Evolutionary conservation across 2,113 vertebrate genomes (phyloP), one percentile per base, ranked within the genome.

Genomic region (Sclerurus mexicanus): DNA sequence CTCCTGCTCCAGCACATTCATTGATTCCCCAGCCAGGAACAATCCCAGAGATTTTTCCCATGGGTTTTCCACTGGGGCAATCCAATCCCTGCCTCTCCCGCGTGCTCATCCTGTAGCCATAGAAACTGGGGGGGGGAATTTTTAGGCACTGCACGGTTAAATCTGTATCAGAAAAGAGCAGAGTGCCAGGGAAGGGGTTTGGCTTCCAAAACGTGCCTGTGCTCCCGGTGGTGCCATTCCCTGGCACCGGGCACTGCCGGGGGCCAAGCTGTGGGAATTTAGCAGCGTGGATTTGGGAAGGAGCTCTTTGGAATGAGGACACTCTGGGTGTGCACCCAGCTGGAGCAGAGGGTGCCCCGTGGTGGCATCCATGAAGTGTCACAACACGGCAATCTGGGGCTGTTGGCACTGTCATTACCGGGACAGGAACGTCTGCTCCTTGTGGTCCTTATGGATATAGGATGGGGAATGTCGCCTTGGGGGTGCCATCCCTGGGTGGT

Each of bases 391-490:
- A 23, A 12, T 12, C 21, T 47, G 10, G 22, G 56, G n/a, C 24
- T 27, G 5, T 25, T 28, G 37, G 58, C 62, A 28, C 49, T 1
- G 0, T 13, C 11, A 0, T 12, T 10, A 18, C 28, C 3, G 27
- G 60, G 27, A 33, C 56, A 55, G 30, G 50, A 28, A 7, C 12
- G 4, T 2, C 39, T 40, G 8, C n/a, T 60, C 39, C 49, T 14
- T 25, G 4, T 12, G 59, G 23, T 33, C 31, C 37, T 31, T 23
- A 4, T 1, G 50, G n/a, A 28, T 14, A 7, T 11, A 21, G 24
- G 40, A 53, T 8, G n/a, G 46, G 39, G 3, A 4, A 12, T 31
- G 53, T 33, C 40, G 5, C 6, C 10, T 24, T 16, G 19, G 16
- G 87, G 67, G 4, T 46, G 39, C 37, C 44, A 67, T 17, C 60